phyloP scores from a whole-genome alignment of 2,888 invertebrate genomes.

The Drosophila robusta region DNA sequence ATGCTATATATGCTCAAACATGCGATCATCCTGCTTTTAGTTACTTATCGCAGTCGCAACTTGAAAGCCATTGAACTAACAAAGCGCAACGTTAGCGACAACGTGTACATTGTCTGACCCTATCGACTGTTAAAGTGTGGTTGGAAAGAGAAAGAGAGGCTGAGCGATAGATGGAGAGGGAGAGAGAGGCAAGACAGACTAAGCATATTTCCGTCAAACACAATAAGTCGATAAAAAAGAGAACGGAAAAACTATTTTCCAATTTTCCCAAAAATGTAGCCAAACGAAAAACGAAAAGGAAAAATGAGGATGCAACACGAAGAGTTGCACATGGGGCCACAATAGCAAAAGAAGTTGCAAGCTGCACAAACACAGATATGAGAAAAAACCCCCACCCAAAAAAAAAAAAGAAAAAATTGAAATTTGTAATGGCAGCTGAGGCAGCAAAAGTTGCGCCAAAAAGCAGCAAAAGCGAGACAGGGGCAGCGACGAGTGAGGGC shows the following conservation, averaged over 20 bases:
- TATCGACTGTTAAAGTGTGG: slow-evolving; percentile 10
- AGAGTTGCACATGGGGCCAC: slow-evolving; percentile 43
- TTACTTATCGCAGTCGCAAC: slow-evolving; percentile 30
- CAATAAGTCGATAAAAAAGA: slow-evolving; percentile 69
- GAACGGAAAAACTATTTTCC: slow-evolving; percentile 68
- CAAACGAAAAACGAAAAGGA: slow-evolving; percentile 5
- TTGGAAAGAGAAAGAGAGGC: not conserved
- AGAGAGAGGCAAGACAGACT: slow-evolving; percentile 41
- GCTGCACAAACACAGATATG: slow-evolving; percentile 70
- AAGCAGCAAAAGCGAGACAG: slow-evolving; percentile 15
- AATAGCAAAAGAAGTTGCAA: slow-evolving; percentile 34
- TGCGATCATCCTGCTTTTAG: slow-evolving; percentile 10
- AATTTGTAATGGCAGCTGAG: slow-evolving; percentile 74
- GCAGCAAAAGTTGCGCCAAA: slow-evolving; percentile 66
- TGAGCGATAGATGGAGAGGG: not conserved
- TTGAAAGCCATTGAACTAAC: slow-evolving; percentile 39
- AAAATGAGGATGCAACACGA: slow-evolving; percentile 14
- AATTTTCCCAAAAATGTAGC: slow-evolving; percentile 58
- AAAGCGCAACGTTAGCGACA: slow-evolving; percentile 37
- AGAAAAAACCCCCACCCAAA: not conserved
- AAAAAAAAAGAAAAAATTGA: slow-evolving; percentile 12
- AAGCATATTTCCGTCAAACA: slow-evolving; percentile 64
- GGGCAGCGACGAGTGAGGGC: slow-evolving; percentile 5
- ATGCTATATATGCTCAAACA: not conserved
- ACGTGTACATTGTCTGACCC: slow-evolving; percentile 27